These are phyloP conservation scores for Cryptophagus acutangulus DNA, from an alignment of 2,888 invertebrate species.

Conservation along the genomic window DNA sequence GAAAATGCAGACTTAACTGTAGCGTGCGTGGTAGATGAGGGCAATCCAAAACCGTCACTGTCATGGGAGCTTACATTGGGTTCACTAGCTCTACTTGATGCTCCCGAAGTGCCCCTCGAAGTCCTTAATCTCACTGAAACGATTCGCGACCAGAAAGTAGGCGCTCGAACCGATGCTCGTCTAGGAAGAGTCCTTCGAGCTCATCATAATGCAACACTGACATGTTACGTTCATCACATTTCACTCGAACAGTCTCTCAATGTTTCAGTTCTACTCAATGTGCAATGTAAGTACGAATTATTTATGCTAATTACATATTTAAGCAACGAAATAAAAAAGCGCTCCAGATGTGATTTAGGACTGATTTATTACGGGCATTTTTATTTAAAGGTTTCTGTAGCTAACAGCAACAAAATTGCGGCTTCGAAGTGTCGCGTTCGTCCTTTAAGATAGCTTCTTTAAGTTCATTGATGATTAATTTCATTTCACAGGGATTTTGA, in stretches of 20 bases:
- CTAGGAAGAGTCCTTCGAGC: slow-evolving; percentile 72
- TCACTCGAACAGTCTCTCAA: slow-evolving; percentile 55
- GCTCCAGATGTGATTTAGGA: too few species aligned
- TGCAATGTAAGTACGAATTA: slow-evolving; percentile 57
- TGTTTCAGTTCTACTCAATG: slow-evolving; percentile 58
- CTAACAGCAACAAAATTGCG: too few species aligned
- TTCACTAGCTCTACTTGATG: slow-evolving; percentile 55
- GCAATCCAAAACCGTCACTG: slow-evolving; percentile 63
- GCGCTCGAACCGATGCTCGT: slow-evolving; percentile 60
- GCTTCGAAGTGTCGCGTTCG: too few species aligned
- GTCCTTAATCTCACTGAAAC: slow-evolving; percentile 50
- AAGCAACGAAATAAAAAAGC: too few species aligned
- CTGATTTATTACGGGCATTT: too few species aligned
- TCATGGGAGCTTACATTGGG: slow-evolving; percentile 63
- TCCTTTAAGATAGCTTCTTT: too few species aligned
- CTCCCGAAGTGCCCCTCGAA: slow-evolving; percentile 53
- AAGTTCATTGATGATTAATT: too few species aligned
- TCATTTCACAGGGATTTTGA: too few species aligned
- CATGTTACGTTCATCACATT: slow-evolving; percentile 73
- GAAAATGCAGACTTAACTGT: slow-evolving; percentile 79
- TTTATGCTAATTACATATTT: not conserved
- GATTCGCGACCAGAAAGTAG: slow-evolving; percentile 42
- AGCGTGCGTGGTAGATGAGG: slow-evolving; percentile 82
- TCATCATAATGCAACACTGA: slow-evolving; percentile 81
- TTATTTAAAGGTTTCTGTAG: too few species aligned